A percentile compares a stretch with the other conserved stretches of the same genome.
Evolutionary conservation across 2,113 vertebrate genomes (phyloP).

Genomic region (Platycercus adscitus): DNA sequence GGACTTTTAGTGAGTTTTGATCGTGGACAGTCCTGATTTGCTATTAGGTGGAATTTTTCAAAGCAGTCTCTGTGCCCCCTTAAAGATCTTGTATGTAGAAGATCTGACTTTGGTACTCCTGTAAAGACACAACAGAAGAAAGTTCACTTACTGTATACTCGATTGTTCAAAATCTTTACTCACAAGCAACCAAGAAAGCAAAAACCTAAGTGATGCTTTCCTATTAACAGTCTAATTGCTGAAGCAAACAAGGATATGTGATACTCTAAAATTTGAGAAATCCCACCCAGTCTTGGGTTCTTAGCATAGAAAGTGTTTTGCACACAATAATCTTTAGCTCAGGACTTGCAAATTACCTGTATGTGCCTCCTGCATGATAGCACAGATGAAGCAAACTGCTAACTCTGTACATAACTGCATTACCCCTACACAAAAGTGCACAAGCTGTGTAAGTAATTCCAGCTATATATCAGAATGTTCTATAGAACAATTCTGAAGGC

Average conservation of each 20-base stretch:
- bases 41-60: conserved; percentile 96
- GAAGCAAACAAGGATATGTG: background rate
- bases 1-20: conserved; percentile 89
- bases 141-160: background rate
- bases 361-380: background rate
- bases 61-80: conserved; percentile 97
- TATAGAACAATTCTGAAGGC: background rate
- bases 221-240: background rate
- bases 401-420: background rate
- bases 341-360: background rate
- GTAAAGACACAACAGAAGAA: background rate
- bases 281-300: background rate
- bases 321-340: background rate
- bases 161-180: background rate
- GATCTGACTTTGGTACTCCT: conserved; percentile 81
- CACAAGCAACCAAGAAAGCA: background rate
- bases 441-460: background rate
- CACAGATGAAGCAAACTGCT: background rate
- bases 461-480: background rate
- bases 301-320: background rate
- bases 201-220: background rate
- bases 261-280: background rate
- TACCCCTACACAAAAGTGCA: background rate
- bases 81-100: conserved; percentile 90
- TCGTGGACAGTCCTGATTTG: conserved; percentile 91